phyloP scores from a whole-genome alignment of 53 echinoderm and acorn worm genomes.

The Zoroaster sp. region DNA sequence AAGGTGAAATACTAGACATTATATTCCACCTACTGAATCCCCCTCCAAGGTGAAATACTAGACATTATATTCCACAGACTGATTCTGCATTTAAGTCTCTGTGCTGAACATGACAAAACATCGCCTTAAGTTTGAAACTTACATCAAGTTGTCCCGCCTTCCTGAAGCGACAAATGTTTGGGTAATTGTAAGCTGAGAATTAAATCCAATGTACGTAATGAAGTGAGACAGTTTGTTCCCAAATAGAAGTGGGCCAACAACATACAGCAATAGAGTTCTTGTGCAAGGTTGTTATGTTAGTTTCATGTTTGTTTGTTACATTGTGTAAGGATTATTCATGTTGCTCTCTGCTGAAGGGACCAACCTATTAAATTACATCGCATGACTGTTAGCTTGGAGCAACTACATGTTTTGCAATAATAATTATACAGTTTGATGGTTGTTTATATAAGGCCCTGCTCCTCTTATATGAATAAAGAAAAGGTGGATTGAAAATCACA shows the following conservation, averaged over 20 bases:
- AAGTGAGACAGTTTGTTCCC: background rate
- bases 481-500: too few species aligned
- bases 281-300: background rate
- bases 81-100: background rate
- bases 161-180: background rate
- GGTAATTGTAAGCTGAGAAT: background rate
- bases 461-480: too few species aligned
- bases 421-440: too few species aligned
- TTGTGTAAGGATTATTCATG: background rate
- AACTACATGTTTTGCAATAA: background rate
- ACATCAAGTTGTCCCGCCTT: slow-evolving; percentile 3
- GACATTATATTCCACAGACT: background rate
- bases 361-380: background rate
- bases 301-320: background rate
- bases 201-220: slow-evolving; percentile 25
- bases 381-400: background rate
- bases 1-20: background rate
- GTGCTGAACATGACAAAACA: background rate
- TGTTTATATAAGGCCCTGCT: too few species aligned
- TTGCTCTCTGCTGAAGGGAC: background rate
- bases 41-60: background rate
- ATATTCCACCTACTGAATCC: background rate
- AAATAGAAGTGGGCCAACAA: background rate
- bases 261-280: background rate
- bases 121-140: background rate